Percentiles rank a stretch among this genome's conserved stretches.
These are phyloP conservation scores for Micromys minutus DNA, from an alignment of 2,113 vertebrate species.

Conservation along the genomic window DNA sequence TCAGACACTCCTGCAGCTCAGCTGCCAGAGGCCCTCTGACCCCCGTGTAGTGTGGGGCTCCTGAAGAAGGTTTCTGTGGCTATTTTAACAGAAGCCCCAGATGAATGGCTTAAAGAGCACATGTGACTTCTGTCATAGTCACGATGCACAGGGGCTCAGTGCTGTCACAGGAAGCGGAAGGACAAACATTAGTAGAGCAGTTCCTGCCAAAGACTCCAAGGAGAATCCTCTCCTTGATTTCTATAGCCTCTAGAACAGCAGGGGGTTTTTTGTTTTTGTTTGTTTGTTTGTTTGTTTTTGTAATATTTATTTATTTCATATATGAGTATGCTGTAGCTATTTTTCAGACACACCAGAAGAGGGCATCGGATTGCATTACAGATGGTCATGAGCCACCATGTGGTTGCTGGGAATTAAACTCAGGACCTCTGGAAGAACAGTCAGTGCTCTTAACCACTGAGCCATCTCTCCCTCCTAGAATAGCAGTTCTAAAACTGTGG, in stretches of 20 bases:
- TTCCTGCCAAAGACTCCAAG: neutral
- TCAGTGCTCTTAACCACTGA: too few species aligned
- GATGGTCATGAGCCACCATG: too few species aligned
- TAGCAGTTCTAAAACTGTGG: neutral
- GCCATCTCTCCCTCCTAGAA: too few species aligned
- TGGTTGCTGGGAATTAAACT: too few species aligned
- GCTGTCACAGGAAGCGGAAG: neutral
- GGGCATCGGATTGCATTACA: too few species aligned
- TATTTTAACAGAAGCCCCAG: neutral
- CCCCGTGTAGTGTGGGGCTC: too few species aligned
- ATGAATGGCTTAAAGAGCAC: neutral
- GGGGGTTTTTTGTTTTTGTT: too few species aligned
- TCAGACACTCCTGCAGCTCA: neutral
- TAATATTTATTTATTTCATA: too few species aligned
- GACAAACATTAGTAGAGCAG: neutral
- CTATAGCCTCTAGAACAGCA: neutral
- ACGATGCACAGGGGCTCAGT: neutral
- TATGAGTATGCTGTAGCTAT: too few species aligned
- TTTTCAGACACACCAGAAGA: too few species aligned
- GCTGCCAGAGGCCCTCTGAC: neutral
- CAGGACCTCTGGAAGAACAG: too few species aligned
- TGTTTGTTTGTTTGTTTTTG: too few species aligned
- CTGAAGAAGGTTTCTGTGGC: neutral
- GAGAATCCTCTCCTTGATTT: neutral
- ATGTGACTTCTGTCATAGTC: neutral